Base-by-base conservation (phyloP, 2,797 vertebrate genomes). In the Tenualosa thibaudeaui region DNA sequence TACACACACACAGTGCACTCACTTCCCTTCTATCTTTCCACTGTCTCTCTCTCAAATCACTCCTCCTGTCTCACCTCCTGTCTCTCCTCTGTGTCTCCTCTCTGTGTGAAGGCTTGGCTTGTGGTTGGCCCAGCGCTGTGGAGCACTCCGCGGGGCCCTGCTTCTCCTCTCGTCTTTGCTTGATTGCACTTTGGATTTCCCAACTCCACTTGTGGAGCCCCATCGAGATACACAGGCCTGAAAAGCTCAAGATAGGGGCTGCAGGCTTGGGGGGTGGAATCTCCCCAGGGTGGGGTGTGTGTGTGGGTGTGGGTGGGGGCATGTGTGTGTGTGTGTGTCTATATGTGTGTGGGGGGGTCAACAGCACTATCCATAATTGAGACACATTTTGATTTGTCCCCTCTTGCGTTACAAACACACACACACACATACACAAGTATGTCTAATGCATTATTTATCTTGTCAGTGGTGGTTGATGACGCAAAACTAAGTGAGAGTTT, bases 181-280 rank as follows among this genome's bases (percentile, higher is more conserved):
- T 89, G 89, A 89, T 90, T 88, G 86, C 86, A 87, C 86, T 87
- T 88, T 85, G 86, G 87, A 89, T 89, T 90, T 87, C 71, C 83
- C 43, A 1, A 10, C 81, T 84, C 85, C 86, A 60, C 87, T 62
- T 68, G 83, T 78, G 12, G 37, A 84, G 82, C 81, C 86, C 81
- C 83, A 82, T 84, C 68, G 81, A 81, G 89, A 56, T 62, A 86
- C 81, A 84, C 85, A 87, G 86, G 86, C 86, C 81, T 85, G 84
- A 62, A 65, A 84, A 75, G 51, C 78, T 86, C 75, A 81, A 86
- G 84, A 84, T 81, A 84, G 84, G 53, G 75, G 62, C 84, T 86
- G 81, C 82, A 86, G 82, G 54, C 75, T 31, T 62, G 81, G 81
- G 31, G 65, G 12, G 50, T 3, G 50, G 50, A 15, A 71, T 26